These are phyloP conservation scores for Drosophila macrothrix DNA, from an alignment of 2,888 invertebrate species.

Conservation along the genomic window DNA sequence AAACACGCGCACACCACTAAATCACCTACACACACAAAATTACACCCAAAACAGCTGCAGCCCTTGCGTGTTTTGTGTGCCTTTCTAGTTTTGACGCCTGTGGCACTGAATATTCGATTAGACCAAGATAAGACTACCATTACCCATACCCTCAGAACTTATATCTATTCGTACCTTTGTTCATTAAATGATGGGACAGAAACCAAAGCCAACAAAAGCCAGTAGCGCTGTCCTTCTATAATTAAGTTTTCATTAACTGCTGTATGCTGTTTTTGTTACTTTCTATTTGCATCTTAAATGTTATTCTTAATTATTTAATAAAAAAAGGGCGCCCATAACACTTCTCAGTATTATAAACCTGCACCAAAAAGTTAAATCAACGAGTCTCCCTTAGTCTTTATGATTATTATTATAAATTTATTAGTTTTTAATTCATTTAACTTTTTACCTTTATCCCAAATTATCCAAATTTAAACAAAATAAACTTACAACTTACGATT, in stretches of 20 bases:
- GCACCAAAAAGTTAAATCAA: neutral
- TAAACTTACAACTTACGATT: neutral
- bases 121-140: slow-evolving; percentile 49
- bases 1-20: slow-evolving; percentile 16
- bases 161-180: slow-evolving; percentile 26
- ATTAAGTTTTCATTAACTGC: slow-evolving; percentile 24
- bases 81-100: slow-evolving; percentile 47
- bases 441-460: neutral
- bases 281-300: slow-evolving; percentile 19
- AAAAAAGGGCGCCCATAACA: neutral
- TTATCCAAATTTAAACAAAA: neutral
- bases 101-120: slow-evolving; percentile 62
- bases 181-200: slow-evolving; percentile 51
- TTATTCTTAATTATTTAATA: neutral
- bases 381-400: neutral
- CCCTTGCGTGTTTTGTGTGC: slow-evolving; percentile 46
- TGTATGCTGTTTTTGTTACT: neutral
- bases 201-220: slow-evolving; percentile 20
- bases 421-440: too few relatives aligned
- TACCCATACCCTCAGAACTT: slow-evolving; percentile 22
- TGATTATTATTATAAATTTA: too few relatives aligned
- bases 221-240: slow-evolving; percentile 9
- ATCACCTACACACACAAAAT: neutral
- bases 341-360: neutral
- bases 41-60: neutral